Conservation (phyloP, 2,113 vertebrate species). For the Eretmochelys imbricata region DNA sequence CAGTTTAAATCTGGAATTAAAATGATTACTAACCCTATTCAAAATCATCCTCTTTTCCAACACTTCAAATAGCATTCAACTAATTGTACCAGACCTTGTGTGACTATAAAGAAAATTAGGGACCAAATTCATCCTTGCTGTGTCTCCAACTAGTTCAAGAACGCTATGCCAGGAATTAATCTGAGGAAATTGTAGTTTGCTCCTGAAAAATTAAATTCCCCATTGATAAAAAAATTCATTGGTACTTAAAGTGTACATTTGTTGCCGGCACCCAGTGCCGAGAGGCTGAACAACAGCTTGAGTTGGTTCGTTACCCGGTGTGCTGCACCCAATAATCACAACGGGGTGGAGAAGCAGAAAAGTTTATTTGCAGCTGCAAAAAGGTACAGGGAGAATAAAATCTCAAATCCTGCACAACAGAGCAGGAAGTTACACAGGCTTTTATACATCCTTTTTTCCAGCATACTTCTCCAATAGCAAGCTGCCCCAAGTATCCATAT, state of each 20-base stretch:
- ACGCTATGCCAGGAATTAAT: not conserved
- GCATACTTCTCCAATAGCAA: no score
- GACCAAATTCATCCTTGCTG: not conserved
- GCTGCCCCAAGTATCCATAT: no score
- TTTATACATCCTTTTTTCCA: no score
- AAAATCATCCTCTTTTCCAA: not conserved
- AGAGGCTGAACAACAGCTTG: no score
- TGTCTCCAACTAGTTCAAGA: not conserved
- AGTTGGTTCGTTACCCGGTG: no score
- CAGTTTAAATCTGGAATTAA: not conserved
- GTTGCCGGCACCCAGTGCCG: no score
- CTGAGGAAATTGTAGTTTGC: not conserved
- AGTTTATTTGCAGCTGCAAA: no score
- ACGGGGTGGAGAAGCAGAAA: no score
- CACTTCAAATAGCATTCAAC: not conserved
- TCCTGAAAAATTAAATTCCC: not conserved
- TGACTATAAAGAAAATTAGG: not conserved
- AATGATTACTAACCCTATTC: not conserved
- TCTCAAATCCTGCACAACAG: no score
- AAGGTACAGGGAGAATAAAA: no score
- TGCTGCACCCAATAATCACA: no score
- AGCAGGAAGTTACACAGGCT: no score
- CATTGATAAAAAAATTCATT: not conserved
- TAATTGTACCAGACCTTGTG: not conserved
- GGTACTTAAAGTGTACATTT: not conserved